These are phyloP conservation scores for Antigone vipio DNA, from an alignment of 2,113 vertebrate genomes.

Conservation along the genomic window DNA sequence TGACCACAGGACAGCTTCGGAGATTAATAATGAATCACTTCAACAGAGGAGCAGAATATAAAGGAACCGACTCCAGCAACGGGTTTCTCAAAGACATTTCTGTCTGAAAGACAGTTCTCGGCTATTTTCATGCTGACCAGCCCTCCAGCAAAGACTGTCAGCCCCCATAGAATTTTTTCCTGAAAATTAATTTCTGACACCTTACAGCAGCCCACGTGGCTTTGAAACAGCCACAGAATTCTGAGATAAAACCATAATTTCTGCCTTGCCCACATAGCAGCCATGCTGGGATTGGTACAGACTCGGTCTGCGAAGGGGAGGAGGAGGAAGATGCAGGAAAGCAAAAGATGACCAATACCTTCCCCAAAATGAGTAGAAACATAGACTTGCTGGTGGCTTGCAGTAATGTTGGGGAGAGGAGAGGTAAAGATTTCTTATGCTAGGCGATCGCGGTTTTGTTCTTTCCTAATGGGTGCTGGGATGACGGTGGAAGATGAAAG, in stretches of 20 bases:
- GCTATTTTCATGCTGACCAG: not conserved
- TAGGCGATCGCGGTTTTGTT: fast-evolving
- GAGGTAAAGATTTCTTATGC: fast-evolving
- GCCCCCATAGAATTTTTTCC: not conserved
- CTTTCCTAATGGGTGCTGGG: no score
- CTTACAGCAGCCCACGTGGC: not conserved
- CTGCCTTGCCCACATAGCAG: not conserved
- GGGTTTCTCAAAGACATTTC: not conserved
- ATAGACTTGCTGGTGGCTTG: fast-evolving
- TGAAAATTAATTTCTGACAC: not conserved
- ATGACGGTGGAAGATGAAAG: not conserved
- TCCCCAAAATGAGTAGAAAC: fast-evolving
- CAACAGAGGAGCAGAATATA: not conserved
- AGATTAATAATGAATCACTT: not conserved
- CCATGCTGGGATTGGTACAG: fast-evolving
- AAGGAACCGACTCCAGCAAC: not conserved
- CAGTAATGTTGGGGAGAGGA: fast-evolving
- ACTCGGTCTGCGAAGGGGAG: fast-evolving
- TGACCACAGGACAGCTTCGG: not conserved
- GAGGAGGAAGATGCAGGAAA: not conserved
- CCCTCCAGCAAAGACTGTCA: not conserved
- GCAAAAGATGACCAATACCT: not conserved
- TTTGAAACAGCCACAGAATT: not conserved
- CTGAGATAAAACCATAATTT: not conserved
- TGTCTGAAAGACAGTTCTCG: not conserved